These are phyloP conservation scores for Phodopus roborovskii DNA, from an alignment of 2,113 vertebrate genomes.

Conservation along the genomic window DNA sequence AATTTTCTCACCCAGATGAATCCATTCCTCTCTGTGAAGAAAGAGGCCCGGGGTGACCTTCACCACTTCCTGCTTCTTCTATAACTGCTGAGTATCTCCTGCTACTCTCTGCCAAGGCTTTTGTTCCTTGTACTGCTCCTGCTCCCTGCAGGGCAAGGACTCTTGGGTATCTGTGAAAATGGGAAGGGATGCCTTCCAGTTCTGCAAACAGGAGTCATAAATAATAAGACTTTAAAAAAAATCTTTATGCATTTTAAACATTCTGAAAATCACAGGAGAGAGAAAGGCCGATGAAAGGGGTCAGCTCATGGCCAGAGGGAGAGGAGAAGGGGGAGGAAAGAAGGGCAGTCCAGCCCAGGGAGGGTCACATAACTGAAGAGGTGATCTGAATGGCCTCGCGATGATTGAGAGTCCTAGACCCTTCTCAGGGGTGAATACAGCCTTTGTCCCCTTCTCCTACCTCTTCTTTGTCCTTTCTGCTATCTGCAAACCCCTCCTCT, in stretches of 20 bases:
- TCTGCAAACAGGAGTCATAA: neutral
- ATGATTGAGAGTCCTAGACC: neutral
- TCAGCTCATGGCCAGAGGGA: neutral
- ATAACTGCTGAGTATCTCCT: neutral
- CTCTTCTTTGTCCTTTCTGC: neutral
- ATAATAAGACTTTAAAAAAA: neutral
- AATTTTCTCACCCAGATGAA: neutral
- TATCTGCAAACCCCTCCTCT: neutral
- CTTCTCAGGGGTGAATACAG: neutral
- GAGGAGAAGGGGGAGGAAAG: too few relatives aligned
- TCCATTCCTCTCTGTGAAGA: neutral
- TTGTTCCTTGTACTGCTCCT: neutral
- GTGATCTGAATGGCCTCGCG: neutral
- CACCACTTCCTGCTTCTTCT: neutral
- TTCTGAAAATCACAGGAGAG: neutral
- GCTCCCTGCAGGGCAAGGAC: neutral
- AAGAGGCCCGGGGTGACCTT: neutral
- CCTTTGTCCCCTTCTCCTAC: neutral
- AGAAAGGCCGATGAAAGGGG: neutral
- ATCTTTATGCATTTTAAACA: neutral
- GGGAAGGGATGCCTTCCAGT: neutral
- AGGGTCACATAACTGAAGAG: neutral
- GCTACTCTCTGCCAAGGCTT: neutral
- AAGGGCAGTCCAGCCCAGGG: too few relatives aligned
- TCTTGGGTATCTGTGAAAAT: neutral